phyloP scores from a whole-genome alignment of 2,797 vertebrate species.

The Clarias laeviceps region DNA sequence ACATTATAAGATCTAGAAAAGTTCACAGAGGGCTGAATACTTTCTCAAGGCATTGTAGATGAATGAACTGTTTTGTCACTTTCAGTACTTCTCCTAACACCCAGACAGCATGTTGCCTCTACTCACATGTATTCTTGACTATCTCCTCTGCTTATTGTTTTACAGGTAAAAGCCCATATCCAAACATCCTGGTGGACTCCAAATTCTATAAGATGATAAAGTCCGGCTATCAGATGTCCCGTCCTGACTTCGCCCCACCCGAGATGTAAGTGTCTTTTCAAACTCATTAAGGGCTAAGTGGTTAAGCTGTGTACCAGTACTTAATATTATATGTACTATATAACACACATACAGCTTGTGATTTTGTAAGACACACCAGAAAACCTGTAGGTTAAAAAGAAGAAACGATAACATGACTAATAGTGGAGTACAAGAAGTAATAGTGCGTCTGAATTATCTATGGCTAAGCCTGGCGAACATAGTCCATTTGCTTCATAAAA shows the following conservation, averaged over 20 bases:
- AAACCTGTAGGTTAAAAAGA: background rate
- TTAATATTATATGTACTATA: background rate
- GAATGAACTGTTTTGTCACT: background rate
- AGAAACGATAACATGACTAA: background rate
- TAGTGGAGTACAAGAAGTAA: background rate
- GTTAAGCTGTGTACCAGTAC: background rate
- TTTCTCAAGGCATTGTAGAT: background rate
- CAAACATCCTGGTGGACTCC: constrained; percentile 89
- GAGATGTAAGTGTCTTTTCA: constrained; percentile 82
- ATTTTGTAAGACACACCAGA: background rate
- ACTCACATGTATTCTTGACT: background rate
- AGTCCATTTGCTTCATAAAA: background rate
- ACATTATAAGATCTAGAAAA: background rate
- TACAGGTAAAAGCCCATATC: constrained; percentile 92
- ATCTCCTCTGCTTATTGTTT: constrained; percentile 14
- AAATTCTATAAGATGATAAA: constrained; percentile 98
- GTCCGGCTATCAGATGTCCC: constrained; percentile 92
- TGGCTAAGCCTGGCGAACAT: background rate
- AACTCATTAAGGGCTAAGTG: background rate
- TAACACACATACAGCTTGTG: background rate
- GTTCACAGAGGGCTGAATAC: background rate
- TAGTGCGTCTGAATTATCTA: background rate
- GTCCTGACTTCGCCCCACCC: constrained; percentile 86
- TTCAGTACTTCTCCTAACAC: background rate
- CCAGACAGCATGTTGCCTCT: background rate